These are phyloP conservation scores for Hemibagrus guttatus DNA, from an alignment of 2,797 vertebrate genomes.

Conservation along the genomic window DNA sequence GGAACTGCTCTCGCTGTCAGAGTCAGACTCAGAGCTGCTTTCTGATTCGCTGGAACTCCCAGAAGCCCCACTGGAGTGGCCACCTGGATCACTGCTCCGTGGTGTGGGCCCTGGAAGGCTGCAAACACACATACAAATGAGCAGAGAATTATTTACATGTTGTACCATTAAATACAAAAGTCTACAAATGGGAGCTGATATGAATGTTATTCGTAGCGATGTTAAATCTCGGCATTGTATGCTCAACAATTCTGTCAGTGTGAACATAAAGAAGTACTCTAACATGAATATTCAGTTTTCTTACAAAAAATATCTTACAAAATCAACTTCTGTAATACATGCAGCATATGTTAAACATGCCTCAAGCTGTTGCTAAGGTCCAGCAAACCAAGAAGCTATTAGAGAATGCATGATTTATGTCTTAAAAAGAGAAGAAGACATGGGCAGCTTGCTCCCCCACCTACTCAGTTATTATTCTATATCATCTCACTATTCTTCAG, in stretches of 20 bases:
- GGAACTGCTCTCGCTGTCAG: slow-evolving; percentile 80
- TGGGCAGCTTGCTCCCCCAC: slow-evolving; percentile 45
- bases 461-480: slow-evolving; percentile 48
- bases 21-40: slow-evolving; percentile 85
- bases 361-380: slow-evolving; percentile 26
- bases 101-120: slow-evolving; percentile 65
- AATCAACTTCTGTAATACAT: slow-evolving; percentile 18
- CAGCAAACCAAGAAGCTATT: slow-evolving; percentile 35
- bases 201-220: background rate
- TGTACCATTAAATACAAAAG: background rate
- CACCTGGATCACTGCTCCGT: slow-evolving; percentile 76
- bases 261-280: background rate
- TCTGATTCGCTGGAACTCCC: slow-evolving; percentile 88
- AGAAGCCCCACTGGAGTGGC: slow-evolving; percentile 83
- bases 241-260: background rate
- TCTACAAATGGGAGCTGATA: background rate
- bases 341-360: slow-evolving; percentile 29
- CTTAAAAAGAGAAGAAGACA: slow-evolving; percentile 33
- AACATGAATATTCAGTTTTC: slow-evolving; percentile 4
- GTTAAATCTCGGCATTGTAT: background rate
- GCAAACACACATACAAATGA: slow-evolving; percentile 40
- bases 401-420: slow-evolving; percentile 42
- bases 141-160: slow-evolving; percentile 14
- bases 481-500: slow-evolving; percentile 48
- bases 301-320: slow-evolving; percentile 1